phyloP scores from a whole-genome alignment of 1,140 invertebrate genomes.

The Cydia amplana region DNA sequence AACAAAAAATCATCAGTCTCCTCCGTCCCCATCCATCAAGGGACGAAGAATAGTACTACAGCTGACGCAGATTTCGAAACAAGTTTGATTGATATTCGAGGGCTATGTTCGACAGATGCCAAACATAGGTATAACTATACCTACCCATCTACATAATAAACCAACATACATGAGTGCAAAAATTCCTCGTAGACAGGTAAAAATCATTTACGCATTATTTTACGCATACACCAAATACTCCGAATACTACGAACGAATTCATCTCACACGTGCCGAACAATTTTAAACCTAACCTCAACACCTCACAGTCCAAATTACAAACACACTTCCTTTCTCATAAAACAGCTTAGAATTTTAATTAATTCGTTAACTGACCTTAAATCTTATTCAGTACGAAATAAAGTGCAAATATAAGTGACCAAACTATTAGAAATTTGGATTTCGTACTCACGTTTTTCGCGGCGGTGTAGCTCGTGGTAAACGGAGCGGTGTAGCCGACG shows the following conservation, averaged over 20 bases:
- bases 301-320: not conserved
- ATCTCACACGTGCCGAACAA: not conserved
- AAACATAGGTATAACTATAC: too few relatives aligned
- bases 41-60: not conserved
- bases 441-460: not conserved
- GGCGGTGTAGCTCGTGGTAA: not conserved
- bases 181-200: not conserved
- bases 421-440: not conserved
- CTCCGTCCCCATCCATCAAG: not conserved
- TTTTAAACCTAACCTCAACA: constrained; percentile 10
- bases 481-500: not conserved
- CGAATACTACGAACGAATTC: not conserved
- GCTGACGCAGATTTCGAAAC: not conserved
- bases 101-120: not conserved
- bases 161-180: not conserved
- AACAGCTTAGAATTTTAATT: not conserved
- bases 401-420: not conserved
- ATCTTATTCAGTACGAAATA: not conserved
- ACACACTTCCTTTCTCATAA: not conserved
- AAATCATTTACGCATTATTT: not conserved
- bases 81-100: not conserved
- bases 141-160: too few relatives aligned
- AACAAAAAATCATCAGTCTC: not conserved
- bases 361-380: not conserved
- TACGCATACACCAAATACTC: not conserved